phyloP scores from a whole-genome alignment of 1,140 invertebrate genomes.

The Cyrtorhinus lividipennis region DNA sequence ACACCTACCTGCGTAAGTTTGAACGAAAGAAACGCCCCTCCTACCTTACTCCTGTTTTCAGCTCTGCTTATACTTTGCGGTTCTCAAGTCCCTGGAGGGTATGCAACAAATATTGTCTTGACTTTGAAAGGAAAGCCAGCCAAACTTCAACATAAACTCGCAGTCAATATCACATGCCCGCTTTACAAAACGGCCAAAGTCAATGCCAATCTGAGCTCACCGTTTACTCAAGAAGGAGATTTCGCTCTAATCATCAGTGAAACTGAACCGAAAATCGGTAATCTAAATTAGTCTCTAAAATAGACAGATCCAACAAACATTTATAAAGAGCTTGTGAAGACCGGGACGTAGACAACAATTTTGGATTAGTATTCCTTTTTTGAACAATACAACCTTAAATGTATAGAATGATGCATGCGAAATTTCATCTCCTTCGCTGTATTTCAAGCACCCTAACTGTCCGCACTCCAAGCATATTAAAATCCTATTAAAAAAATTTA shows the following conservation, averaged over 20 bases:
- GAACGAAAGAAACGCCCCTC: background rate
- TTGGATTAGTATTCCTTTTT: too few relatives aligned
- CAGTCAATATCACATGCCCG: slow-evolving; percentile 13
- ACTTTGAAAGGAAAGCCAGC: slow-evolving; percentile 15
- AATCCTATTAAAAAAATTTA: too few relatives aligned
- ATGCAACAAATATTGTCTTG: slow-evolving; percentile 16
- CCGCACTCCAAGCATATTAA: too few relatives aligned
- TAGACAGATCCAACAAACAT: too few relatives aligned
- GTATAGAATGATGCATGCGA: too few relatives aligned
- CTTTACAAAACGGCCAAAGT: slow-evolving; percentile 11
- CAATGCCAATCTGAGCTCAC: slow-evolving; percentile 9
- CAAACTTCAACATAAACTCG: slow-evolving; percentile 8
- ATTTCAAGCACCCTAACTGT: too few relatives aligned
- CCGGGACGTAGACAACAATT: too few relatives aligned
- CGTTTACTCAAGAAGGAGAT: slow-evolving; percentile 6
- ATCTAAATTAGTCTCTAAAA: too few relatives aligned
- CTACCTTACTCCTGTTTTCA: background rate
- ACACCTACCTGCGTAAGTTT: too few relatives aligned
- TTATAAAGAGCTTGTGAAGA: too few relatives aligned
- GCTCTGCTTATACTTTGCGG: slow-evolving; percentile 18
- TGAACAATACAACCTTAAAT: too few relatives aligned
- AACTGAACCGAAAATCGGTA: slow-evolving; percentile 15
- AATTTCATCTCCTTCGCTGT: too few relatives aligned
- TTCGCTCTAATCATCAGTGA: slow-evolving; percentile 14
- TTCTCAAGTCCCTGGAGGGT: slow-evolving; percentile 13